Percentiles rank a stretch among this genome's conserved stretches.
Conservation (phyloP, 1,140 invertebrate species). For the Ylistrum balloti region DNA sequence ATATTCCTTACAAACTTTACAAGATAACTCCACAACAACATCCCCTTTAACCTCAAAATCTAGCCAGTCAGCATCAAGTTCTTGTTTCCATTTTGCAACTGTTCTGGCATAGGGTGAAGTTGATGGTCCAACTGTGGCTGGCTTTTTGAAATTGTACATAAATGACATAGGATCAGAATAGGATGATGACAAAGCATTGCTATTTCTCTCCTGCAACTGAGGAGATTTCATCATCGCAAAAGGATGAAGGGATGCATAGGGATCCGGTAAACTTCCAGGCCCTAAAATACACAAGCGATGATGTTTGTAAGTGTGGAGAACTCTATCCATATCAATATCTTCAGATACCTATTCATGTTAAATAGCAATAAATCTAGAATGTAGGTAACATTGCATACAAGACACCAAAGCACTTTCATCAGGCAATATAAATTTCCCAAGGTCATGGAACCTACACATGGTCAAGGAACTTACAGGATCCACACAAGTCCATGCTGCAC, state of each 20-base stretch:
- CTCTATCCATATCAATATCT: too few species aligned
- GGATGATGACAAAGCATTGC: background rate
- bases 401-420: too few species aligned
- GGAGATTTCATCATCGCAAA: background rate
- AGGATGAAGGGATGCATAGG: background rate
- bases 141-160: constrained; percentile 12
- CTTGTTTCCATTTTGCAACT: background rate
- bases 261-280: constrained; percentile 23
- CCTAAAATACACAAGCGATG: constrained; percentile 15
- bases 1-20: constrained; percentile 9
- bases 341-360: too few species aligned
- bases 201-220: constrained; percentile 20
- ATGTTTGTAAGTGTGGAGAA: background rate
- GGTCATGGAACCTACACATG: too few species aligned
- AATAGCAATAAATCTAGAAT: too few species aligned
- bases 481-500: too few species aligned
- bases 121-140: background rate
- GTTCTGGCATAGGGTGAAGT: constrained; percentile 31
- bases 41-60: constrained; percentile 34
- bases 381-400: too few species aligned
- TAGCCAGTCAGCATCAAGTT: constrained; percentile 16
- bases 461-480: too few species aligned
- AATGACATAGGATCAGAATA: background rate
- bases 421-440: too few species aligned
- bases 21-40: constrained; percentile 39